A percentile compares a stretch with the other conserved stretches of the same genome.
Evolutionary conservation across 2,888 invertebrate genomes (phyloP).

Genomic region (Catocala fraxini): DNA sequence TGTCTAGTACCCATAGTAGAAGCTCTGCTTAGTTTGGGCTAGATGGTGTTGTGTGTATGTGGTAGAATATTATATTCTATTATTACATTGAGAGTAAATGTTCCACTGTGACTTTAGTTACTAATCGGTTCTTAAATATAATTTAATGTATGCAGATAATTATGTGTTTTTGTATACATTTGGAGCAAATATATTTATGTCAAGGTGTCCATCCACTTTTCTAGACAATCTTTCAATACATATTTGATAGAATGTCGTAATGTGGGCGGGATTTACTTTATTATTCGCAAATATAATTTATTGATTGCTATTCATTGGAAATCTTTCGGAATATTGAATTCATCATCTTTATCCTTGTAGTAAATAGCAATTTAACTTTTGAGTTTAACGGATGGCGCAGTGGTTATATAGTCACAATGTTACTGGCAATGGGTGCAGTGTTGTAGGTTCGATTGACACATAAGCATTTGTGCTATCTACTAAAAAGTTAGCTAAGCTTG

Average conservation of each 20-base stretch:
- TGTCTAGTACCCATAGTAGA: too few species aligned
- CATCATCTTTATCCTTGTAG: background rate
- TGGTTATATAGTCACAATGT: too few species aligned
- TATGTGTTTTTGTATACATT: background rate
- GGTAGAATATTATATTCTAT: too few species aligned
- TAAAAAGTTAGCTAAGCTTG: too few species aligned
- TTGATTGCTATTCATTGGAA: background rate
- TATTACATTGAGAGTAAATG: too few species aligned
- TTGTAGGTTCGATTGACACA: too few species aligned
- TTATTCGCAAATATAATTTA: constrained; percentile 1
- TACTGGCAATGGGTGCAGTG: too few species aligned
- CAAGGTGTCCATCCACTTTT: constrained; percentile 8
- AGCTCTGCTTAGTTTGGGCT: too few species aligned
- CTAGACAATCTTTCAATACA: background rate
- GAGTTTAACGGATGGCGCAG: background rate
- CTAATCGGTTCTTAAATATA: too few species aligned
- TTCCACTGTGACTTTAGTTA: too few species aligned
- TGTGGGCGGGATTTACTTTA: background rate
- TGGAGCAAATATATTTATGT: constrained; percentile 7
- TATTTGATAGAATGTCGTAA: background rate
- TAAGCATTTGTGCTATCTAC: too few species aligned
- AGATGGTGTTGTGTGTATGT: too few species aligned
- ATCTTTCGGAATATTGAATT: background rate
- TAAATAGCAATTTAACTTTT: background rate
- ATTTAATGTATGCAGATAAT: background rate